Percentiles rank a stretch among this genome's conserved stretches.
phyloP scores from a whole-genome alignment of 2,113 vertebrate genomes.

The Pterophyllum scalare region DNA sequence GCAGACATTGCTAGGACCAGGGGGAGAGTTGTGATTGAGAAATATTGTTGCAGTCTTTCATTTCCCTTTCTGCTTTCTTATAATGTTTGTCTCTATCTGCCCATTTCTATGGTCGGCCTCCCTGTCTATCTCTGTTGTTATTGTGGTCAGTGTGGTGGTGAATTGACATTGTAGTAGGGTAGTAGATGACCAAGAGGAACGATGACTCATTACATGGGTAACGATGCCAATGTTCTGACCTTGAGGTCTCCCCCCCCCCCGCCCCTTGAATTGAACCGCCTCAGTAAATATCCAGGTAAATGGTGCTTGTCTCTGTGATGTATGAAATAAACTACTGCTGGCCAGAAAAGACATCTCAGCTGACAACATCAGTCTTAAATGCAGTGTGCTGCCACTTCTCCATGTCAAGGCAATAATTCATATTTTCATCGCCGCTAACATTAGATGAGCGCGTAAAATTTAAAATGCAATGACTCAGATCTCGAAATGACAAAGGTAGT shows the following conservation, averaged over 20 bases:
- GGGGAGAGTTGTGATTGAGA: slow-evolving; percentile 31
- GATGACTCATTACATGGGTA: slow-evolving; percentile 73
- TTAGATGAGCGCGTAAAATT: slow-evolving; percentile 60
- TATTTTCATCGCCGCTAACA: slow-evolving; percentile 45
- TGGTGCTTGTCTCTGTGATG: slow-evolving; percentile 71
- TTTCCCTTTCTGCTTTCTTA: not conserved
- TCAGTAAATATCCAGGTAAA: slow-evolving; percentile 77
- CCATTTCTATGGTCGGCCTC: not conserved
- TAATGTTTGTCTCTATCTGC: not conserved
- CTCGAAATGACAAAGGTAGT: slow-evolving; percentile 49
- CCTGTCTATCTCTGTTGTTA: not conserved
- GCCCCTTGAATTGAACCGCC: slow-evolving; percentile 59
- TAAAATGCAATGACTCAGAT: slow-evolving; percentile 60
- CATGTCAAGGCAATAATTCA: slow-evolving; percentile 51
- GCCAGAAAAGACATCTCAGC: slow-evolving; percentile 60
- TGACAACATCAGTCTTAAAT: slow-evolving; percentile 64
- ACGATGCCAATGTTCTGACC: slow-evolving; percentile 69
- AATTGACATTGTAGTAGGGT: slow-evolving; percentile 7
- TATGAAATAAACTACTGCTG: slow-evolving; percentile 70
- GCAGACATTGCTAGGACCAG: slow-evolving; percentile 24
- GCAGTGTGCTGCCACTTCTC: slow-evolving; percentile 40
- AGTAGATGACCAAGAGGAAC: slow-evolving; percentile 68
- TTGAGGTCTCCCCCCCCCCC: slow-evolving; percentile 44
- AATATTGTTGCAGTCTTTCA: slow-evolving; percentile 28
- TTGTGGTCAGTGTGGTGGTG: slow-evolving; percentile 7